These are phyloP conservation scores for Thyatira batis DNA, from an alignment of 2,888 invertebrate genomes.

Conservation along the genomic window DNA sequence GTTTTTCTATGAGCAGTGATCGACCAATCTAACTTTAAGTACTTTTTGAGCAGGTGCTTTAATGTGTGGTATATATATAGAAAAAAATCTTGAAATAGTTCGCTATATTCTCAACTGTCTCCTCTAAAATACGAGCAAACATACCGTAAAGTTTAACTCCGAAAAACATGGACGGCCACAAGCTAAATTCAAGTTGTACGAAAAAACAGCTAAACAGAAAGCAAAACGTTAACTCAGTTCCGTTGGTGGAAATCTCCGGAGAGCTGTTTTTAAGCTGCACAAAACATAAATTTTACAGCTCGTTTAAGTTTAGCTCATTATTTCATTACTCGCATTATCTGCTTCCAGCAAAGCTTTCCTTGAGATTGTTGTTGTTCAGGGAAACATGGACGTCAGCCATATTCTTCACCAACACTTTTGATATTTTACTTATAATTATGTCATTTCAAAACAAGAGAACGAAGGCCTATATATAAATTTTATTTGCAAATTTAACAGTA, in stretches of 20 bases:
- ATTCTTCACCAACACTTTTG: neutral
- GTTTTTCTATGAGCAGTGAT: too few relatives aligned
- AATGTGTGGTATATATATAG: neutral
- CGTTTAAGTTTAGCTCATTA: conserved; percentile 78
- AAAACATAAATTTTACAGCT: conserved; percentile 79
- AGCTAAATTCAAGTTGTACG: conserved; percentile 59
- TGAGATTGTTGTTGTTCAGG: conserved; percentile 24
- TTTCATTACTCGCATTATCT: conserved; percentile 72
- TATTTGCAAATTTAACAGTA: neutral
- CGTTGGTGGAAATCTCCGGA: conserved; percentile 64
- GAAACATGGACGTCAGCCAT: conserved; percentile 2
- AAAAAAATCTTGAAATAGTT: neutral
- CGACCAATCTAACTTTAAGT: too few relatives aligned
- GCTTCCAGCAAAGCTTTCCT: conserved; percentile 38
- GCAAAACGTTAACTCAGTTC: conserved; percentile 70
- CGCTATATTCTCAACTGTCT: neutral
- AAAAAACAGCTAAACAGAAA: conserved; percentile 60
- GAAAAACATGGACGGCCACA: conserved; percentile 56
- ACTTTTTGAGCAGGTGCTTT: neutral
- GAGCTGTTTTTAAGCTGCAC: conserved; percentile 76
- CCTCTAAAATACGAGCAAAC: conserved; percentile 29
- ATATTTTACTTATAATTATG: neutral
- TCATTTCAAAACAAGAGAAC: neutral
- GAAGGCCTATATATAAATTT: neutral
- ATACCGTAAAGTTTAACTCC: conserved; percentile 49